Percentiles rank a stretch among this genome's conserved stretches.
These are phyloP conservation scores for Trichogramma evanescens DNA, from an alignment of 2,888 invertebrate genomes.

Conservation along the genomic window DNA sequence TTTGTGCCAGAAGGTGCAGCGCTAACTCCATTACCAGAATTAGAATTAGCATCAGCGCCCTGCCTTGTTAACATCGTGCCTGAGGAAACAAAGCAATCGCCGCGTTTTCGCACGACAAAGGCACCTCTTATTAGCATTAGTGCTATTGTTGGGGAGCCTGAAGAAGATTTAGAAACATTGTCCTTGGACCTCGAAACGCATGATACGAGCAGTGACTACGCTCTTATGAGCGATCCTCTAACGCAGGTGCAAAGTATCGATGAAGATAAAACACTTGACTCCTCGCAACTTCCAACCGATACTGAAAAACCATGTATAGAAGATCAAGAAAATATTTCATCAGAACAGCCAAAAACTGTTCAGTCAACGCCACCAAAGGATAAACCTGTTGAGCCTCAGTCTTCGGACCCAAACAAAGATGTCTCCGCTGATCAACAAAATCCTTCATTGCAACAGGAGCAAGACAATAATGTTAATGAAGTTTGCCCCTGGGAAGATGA, in stretches of 20 bases:
- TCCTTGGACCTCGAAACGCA: conserved; percentile 10
- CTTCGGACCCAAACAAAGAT: neutral
- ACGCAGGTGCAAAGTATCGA: conserved; percentile 14
- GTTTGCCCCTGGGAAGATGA: conserved; percentile 94
- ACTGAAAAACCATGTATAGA: too few species aligned
- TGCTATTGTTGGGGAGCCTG: conserved; percentile 60
- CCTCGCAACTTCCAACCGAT: too few species aligned
- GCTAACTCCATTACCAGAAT: conserved; percentile 5
- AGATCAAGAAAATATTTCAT: neutral
- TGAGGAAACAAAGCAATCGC: conserved; percentile 28
- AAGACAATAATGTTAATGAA: conserved; percentile 64
- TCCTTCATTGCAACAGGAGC: conserved; percentile 39
- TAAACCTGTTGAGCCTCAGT: neutral
- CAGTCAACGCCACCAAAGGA: neutral
- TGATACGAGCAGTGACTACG: conserved; percentile 20
- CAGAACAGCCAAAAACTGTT: neutral
- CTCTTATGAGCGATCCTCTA: conserved; percentile 18
- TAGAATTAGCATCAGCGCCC: conserved; percentile 13
- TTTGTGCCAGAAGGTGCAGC: conserved; percentile 26
- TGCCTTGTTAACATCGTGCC: conserved; percentile 29
- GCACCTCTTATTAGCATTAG: conserved; percentile 67
- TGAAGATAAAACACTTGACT: too few species aligned
- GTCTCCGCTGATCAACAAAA: neutral
- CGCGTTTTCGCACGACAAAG: conserved; percentile 37
- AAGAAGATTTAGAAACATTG: conserved; percentile 23